These are phyloP conservation scores for Arrhopalites spinosus DNA, from an alignment of 2,888 invertebrate genomes.

Conservation along the genomic window DNA sequence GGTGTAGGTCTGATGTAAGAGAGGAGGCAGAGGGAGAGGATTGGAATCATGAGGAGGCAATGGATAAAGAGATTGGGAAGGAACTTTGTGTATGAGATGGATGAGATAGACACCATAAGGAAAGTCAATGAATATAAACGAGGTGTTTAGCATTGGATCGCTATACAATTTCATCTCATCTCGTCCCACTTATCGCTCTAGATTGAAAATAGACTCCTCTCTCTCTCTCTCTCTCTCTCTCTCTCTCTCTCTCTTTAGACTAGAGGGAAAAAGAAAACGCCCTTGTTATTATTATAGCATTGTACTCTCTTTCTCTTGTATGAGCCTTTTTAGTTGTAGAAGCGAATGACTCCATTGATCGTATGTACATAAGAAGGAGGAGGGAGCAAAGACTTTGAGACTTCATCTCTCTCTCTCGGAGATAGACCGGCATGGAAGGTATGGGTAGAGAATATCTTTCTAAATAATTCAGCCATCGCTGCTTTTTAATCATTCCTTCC, in stretches of 20 bases:
- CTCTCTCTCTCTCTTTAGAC: neutral
- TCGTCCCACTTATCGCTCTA: slow-evolving; percentile 30
- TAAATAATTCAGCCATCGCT: too few species aligned
- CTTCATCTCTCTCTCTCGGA: too few species aligned
- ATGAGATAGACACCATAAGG: slow-evolving; percentile 32
- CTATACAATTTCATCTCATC: slow-evolving; percentile 44
- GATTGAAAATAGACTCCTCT: slow-evolving; percentile 30
- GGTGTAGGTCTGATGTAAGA: neutral
- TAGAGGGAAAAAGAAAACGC: too few species aligned
- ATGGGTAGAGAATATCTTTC: too few species aligned
- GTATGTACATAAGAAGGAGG: too few species aligned
- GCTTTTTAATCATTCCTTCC: too few species aligned
- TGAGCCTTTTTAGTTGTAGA: neutral
- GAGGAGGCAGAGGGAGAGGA: neutral
- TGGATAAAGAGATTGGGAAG: neutral
- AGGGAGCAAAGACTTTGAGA: too few species aligned
- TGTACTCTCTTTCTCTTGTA: too few species aligned
- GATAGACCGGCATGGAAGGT: too few species aligned
- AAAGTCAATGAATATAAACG: slow-evolving; percentile 43
- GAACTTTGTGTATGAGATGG: slow-evolving; percentile 7
- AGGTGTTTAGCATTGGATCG: slow-evolving; percentile 42
- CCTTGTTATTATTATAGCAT: too few species aligned
- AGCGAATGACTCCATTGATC: too few species aligned
- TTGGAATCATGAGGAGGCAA: neutral
- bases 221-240: too few species aligned